Base-by-base conservation (phyloP, 2,113 vertebrate species). In the Tragelaphus buxtoni region DNA sequence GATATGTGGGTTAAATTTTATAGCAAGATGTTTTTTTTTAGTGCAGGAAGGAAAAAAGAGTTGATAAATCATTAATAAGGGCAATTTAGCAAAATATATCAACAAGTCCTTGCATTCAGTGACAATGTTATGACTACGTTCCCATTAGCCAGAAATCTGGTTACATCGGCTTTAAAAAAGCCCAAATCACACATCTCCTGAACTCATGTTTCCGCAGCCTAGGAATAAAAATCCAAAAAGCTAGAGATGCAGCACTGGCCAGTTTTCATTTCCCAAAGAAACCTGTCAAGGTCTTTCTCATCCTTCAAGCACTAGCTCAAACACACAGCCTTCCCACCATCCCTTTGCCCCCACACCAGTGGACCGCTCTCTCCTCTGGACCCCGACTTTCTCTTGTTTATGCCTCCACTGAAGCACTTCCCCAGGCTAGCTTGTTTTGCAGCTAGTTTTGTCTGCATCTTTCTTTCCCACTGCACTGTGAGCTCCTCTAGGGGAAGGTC, bases 11-110 rank as follows among this genome's bases (percentile, higher is more conserved):
- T 56, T 91, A 81, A 88, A 95, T 77, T 87, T 39, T 55, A 26
- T 45, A 84, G 42, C 22, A 14, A 80, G 74, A 51, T 35, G n/a
- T 35, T 35, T 61, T 35, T 61, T 94, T 93, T 93, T 24, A 89
- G 28, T 74, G 77, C 91, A 85, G 69, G 69, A 97, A 95, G 74
- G 47, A 94, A 96, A 96, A 81, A 49, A 93, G 51, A 95, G 89
- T 55, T 72, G 35, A 91, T 97, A 83, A 93, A 94, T 95, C 94
- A 97, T 94, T 98, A 92, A 79, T 95, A 95, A 96, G 55, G 35
- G 89, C 86, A 95, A 95, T 88, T 98, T 93, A 97, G 79, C 89
- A 97, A 97, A 97, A 97, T 92, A 87, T 7, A 96, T 96, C 95
- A 95, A 95, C 92, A 95, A 94, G 49, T 90, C 69, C 51, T 91